These are phyloP conservation scores for Ceyx cyanopectus DNA, from an alignment of 2,113 vertebrate genomes.

Conservation along the genomic window DNA sequence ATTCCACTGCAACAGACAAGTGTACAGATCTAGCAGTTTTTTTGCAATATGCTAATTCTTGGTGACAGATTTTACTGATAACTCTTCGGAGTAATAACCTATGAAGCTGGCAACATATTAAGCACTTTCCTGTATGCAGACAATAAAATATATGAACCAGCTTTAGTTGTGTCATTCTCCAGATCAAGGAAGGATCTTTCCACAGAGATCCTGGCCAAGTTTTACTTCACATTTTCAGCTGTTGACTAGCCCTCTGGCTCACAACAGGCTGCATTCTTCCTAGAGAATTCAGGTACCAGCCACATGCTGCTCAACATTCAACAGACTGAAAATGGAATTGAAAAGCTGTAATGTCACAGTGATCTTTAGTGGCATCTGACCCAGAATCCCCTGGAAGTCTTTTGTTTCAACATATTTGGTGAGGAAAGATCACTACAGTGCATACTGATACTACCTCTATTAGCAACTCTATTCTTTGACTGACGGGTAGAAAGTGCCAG, in stretches of 20 bases:
- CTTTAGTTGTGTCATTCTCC: background rate
- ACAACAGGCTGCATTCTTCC: background rate
- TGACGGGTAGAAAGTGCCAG: background rate
- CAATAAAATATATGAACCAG: background rate
- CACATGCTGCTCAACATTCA: background rate
- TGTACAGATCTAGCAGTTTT: background rate
- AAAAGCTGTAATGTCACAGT: background rate
- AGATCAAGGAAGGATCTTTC: background rate
- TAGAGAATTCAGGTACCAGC: background rate
- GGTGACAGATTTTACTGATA: background rate
- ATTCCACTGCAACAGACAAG: background rate
- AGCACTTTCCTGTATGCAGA: fast-evolving
- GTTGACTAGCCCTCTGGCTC: background rate
- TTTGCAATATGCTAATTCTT: background rate
- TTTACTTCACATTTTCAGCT: background rate
- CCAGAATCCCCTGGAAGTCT: background rate
- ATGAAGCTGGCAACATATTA: background rate
- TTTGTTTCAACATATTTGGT: background rate
- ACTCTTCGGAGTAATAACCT: background rate
- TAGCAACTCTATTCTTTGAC: background rate
- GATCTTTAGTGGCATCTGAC: background rate
- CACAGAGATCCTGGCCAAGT: background rate
- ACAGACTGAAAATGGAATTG: background rate
- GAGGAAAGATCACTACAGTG: background rate
- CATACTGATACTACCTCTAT: background rate